Evolutionary conservation across 2,797 vertebrate species (phyloP), one percentile per base, ranked within the genome.

Genomic region (Sebastes itinus): DNA sequence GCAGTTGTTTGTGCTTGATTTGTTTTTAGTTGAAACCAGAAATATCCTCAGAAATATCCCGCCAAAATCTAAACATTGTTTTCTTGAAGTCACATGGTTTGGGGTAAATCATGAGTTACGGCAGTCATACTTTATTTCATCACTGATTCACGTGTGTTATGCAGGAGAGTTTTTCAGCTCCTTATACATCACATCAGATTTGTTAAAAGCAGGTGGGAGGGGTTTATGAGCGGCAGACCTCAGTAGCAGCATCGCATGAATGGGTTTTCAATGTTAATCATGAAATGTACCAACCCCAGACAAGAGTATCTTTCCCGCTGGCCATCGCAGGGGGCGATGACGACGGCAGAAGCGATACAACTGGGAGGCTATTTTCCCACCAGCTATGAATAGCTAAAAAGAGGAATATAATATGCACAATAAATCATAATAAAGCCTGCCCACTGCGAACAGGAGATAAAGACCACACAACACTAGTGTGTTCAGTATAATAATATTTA

Each of bases 41-140:
- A 68, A 30, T 11, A n/a, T 20, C 18, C 25, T 46, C 16, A 52
- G 0, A 38, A 0, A 2, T 38, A 38, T 11, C 42, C 1, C 1
- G 6, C 11, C 20, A 32, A 46, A 46, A 46, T 46, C 42, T 42
- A 1, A 52, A 67, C 18, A 4, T 28, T n/a, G 42, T 46, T 49
- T n/a, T 16, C 38, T 30, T 30, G 46, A 68, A 2, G 49, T 68
- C 66, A 68, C 66, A 33, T 68, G 66, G 13, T 68, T 68, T 55
- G 4, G 2, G 0, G 23, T 46, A 46, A 28, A 67, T 67, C 42
- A 49, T 4, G 4, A n/a, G 63, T 25, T 42, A 5, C 1, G 33
- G 6, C 13, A 42, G 33, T 46, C 2, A 1, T 38, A 18, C 6
- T 64, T 64, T 64, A 3, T 46, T 9, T 27, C n/a, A 64, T 64